A percentile compares a stretch with the other conserved stretches of the same genome.
These are phyloP conservation scores for Lamprologus callipterus DNA, from an alignment of 2,113 vertebrate genomes.

Conservation along the genomic window DNA sequence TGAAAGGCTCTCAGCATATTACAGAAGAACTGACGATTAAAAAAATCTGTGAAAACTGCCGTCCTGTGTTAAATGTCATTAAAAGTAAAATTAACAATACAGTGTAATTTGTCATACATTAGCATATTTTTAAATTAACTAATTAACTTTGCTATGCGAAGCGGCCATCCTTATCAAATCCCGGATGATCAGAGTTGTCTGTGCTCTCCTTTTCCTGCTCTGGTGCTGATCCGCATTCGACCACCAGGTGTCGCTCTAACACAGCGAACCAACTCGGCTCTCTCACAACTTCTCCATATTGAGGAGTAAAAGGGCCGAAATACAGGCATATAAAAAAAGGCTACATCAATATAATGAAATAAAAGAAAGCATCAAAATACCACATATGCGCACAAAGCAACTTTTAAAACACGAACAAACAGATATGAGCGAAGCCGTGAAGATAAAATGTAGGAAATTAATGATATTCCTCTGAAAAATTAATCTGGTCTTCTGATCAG, in stretches of 20 bases:
- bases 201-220: background rate
- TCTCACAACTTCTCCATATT: accelerated
- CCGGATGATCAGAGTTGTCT: background rate
- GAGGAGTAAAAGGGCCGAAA: background rate
- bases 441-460: background rate
- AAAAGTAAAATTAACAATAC: background rate
- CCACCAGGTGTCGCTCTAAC: slow-evolving; percentile 62
- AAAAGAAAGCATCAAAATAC: background rate
- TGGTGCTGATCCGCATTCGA: background rate
- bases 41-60: background rate
- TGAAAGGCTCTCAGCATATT: background rate
- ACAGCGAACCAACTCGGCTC: background rate
- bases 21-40: background rate
- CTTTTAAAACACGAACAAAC: background rate
- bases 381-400: background rate
- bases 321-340: background rate
- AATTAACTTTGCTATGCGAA: background rate
- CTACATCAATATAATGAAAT: background rate
- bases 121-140: background rate
- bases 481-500: background rate
- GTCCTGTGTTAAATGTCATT: background rate
- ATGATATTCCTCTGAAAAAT: background rate
- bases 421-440: background rate
- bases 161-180: background rate
- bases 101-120: too few species aligned